Base-by-base conservation (phyloP, 2,113 vertebrate species). In the Phainopepla nitens region DNA sequence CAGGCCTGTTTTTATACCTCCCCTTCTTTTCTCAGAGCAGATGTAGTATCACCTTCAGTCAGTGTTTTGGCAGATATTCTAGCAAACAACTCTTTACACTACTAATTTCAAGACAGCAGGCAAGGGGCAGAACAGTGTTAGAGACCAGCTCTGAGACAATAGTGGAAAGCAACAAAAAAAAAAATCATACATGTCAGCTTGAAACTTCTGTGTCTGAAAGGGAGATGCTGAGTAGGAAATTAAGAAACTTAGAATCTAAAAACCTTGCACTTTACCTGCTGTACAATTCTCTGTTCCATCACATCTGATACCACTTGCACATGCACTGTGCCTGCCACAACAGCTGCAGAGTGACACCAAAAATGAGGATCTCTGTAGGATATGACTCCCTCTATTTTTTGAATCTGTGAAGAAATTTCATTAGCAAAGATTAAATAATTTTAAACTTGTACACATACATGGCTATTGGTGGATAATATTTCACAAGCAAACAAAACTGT, bases 341-440 rank as follows among this genome's bases (percentile, higher is more conserved):
- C 94, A 93, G 84, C 98, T 70, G 99, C 99, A 29, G 99, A 99
- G 88, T 99, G 99, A 88, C 99, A 99, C 99, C 99, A 99, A 96
- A 99, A 99, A 95, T 99, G 99, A 92, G 99, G 97, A 95, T 99
- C 99, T 97, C 99, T 98, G 97, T 99, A 99, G 28, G 99, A 99
- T 96, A 99, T 97, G 73, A 99, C 98, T 62, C 99, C 99, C 95
- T 99, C 99, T 53, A 99, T 98, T 98, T 99, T 99, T 80, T 99
- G 99, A 86, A 99, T 98, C 99, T 99, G 98, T 91, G 95, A 97
- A 94, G 42, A 93, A 93, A 89, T 72, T 50, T 66, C 33, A 82
- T 70, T 72, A 90, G 11, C 17, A 94, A 51, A 27, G 70, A 49
- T 68, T 23, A 66, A 60, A 19, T 41, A 11, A 51, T 39, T 92